These are phyloP conservation scores for Oryzias javanicus DNA, from an alignment of 2,113 vertebrate species.

Conservation along the genomic window DNA sequence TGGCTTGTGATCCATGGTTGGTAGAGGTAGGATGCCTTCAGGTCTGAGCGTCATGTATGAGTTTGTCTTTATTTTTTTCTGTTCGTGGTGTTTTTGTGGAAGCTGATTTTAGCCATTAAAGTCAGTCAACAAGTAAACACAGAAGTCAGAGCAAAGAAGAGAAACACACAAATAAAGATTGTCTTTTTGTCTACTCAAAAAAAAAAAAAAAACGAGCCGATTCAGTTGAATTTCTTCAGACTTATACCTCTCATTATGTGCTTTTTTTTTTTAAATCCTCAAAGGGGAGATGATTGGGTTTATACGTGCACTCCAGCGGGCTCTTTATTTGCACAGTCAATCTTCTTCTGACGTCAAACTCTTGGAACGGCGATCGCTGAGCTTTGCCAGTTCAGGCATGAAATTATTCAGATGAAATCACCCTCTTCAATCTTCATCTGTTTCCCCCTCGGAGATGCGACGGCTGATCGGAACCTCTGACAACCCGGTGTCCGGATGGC, in stretches of 20 bases:
- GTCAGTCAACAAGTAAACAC: conserved; percentile 61
- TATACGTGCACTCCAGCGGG: conserved; percentile 31
- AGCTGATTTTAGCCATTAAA: conserved; percentile 58
- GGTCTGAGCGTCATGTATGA: conserved; percentile 68
- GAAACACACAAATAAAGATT: conserved; percentile 78
- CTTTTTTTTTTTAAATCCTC: not conserved
- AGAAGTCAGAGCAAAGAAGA: conserved; percentile 64
- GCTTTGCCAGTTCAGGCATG: conserved; percentile 68
- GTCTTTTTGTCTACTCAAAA: conserved; percentile 71
- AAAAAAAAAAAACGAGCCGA: conserved; percentile 21
- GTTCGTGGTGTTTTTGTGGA: conserved; percentile 64
- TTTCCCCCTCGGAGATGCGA: conserved; percentile 61
- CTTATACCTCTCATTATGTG: conserved; percentile 37
- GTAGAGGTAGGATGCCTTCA: conserved; percentile 68
- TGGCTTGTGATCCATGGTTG: conserved; percentile 69
- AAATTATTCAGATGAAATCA: conserved; percentile 74
- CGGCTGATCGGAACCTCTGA: conserved; percentile 67
- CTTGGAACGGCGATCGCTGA: conserved; percentile 38
- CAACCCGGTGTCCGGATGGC: conserved; percentile 44
- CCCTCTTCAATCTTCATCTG: conserved; percentile 57
- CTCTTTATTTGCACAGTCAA: conserved; percentile 35
- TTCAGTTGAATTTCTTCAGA: conserved; percentile 55
- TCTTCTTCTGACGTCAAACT: conserved; percentile 48
- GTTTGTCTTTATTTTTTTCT: conserved; percentile 71
- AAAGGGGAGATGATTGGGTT: conserved; percentile 42